Base-by-base conservation (phyloP, 2,797 vertebrate genomes). In the Amazona finschi region DNA sequence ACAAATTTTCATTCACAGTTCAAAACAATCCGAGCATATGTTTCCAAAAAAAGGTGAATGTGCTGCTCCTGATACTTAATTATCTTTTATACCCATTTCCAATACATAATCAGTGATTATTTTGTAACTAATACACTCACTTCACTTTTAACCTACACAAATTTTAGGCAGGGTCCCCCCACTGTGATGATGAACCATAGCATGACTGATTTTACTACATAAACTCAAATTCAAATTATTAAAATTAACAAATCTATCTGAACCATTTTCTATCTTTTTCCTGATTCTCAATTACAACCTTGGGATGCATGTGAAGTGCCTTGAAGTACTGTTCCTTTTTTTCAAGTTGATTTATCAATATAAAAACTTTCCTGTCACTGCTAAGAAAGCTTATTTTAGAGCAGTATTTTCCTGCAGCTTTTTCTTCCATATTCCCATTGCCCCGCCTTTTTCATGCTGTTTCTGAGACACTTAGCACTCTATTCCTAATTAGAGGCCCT, bases 371-470 rank as follows among this genome's bases (percentile, higher is more conserved):
- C 11, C 11, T 60, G 31, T 20, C 38, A 36, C 60, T 76, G 22
- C 30, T 57, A 70, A 60, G 49, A 82, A 89, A 62, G 4, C 4
- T 80, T 55, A 10, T 50, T 86, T 60, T 33, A n/a, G 5, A 86
- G 12, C 6, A 71, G 30, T 47, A 33, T 55, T 66, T 75, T 88
- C 55, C 67, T 38, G 13, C 15, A 46, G 10, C 12, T 70, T 88
- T 55, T 75, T 47, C 31, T 73, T 79, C 55, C 5, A 4, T 25
- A 55, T 50, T 62, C 15, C 43, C 8, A 38, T 39, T 2, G 2
- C 8, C 6, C 22, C 69, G 36, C 6, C 16, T 55, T 69, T 91
- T 81, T 57, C 22, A 33, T 36, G 39, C 4, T 0, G 0, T 55
- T 76, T 92, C 41, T 55, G 13, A 79, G 53, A 16, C 10, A 15